Conservation (phyloP, 35 echinoderm and acorn worm species). For the Diadema setosum region DNA sequence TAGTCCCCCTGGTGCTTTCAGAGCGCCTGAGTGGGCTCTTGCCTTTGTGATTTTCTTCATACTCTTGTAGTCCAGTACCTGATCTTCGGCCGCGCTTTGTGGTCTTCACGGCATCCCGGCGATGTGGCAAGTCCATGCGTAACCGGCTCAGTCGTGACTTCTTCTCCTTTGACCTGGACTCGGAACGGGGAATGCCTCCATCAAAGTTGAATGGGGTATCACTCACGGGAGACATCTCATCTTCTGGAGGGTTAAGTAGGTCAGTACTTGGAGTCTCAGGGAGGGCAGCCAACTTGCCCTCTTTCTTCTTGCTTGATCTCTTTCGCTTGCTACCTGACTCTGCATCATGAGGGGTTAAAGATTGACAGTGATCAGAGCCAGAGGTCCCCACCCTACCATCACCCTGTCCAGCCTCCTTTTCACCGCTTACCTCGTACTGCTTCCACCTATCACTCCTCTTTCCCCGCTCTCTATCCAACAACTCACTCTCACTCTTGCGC, state of each 20-base stretch:
- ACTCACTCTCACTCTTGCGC: slow-evolving; percentile 1
- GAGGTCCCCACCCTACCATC: not conserved
- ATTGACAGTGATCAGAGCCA: not conserved
- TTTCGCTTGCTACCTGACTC: not conserved
- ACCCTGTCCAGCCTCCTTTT: slow-evolving; percentile 10
- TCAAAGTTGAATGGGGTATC: slow-evolving; percentile 28
- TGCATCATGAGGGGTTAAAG: not conserved
- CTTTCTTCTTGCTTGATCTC: not conserved
- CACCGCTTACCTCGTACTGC: not conserved
- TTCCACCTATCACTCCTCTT: not conserved
- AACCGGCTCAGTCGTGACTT: slow-evolving; percentile 76
- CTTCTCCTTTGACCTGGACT: slow-evolving; percentile 86
- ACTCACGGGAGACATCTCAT: slow-evolving; percentile 23
- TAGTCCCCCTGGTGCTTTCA: not conserved
- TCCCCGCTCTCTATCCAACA: not conserved
- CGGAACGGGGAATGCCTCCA: slow-evolving; percentile 79
- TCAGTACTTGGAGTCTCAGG: not conserved
- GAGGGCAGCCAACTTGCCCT: not conserved
- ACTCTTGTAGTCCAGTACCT: not conserved
- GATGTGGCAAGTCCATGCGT: slow-evolving; percentile 35
- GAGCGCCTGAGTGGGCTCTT: not conserved
- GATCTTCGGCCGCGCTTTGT: not conserved
- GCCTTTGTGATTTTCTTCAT: not conserved
- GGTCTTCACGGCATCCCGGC: not conserved
- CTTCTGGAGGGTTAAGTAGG: not conserved